phyloP scores from a whole-genome alignment of 2,113 vertebrate species.

The Catharus minimus region DNA sequence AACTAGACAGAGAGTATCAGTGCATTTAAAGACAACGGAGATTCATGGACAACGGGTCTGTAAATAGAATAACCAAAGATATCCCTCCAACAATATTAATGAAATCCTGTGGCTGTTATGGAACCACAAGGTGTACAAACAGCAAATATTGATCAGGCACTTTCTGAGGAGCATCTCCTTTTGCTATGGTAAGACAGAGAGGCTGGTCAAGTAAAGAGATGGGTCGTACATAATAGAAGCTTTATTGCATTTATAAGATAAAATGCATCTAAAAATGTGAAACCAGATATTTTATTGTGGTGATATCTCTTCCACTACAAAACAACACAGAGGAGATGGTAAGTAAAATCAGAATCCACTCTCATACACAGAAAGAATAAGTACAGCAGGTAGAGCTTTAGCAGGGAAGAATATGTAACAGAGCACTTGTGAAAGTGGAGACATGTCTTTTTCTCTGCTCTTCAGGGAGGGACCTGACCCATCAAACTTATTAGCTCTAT shows the following conservation, averaged over 20 bases:
- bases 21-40: not conserved
- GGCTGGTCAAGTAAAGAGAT: not conserved
- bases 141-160: not conserved
- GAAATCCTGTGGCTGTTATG: not conserved
- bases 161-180: not conserved
- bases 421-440: not conserved
- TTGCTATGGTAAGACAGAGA: fast-evolving
- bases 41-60: not conserved
- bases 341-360: not conserved
- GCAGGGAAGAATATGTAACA: not conserved
- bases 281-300: not conserved
- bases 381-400: not conserved
- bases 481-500: not conserved
- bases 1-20: not conserved
- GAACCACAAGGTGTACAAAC: not conserved
- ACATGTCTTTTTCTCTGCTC: not conserved
- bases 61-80: not conserved
- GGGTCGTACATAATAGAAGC: not conserved
- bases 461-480: not conserved
- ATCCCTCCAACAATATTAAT: not conserved
- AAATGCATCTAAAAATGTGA: not conserved
- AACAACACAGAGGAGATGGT: not conserved
- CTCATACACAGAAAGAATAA: not conserved
- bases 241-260: not conserved
- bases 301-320: not conserved